Conservation (phyloP, 2,113 vertebrate genomes). For the Pomatorhinus ruficollis region DNA sequence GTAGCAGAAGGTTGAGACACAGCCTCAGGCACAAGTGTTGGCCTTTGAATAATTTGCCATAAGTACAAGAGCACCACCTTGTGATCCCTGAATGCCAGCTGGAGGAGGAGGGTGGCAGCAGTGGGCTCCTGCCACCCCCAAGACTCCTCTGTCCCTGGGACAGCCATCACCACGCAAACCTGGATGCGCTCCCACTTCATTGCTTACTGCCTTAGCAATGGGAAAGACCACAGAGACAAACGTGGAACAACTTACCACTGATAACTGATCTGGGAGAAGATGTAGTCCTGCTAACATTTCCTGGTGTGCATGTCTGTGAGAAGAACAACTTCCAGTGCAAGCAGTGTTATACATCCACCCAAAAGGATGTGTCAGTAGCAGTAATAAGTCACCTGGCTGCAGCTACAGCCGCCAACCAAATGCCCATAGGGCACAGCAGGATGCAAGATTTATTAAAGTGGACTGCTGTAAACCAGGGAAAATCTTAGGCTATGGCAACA, state of each 20-base stretch:
- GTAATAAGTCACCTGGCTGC: not conserved
- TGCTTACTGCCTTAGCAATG: not conserved
- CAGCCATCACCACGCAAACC: not conserved
- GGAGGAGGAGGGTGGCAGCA: not conserved
- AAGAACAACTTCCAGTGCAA: not conserved
- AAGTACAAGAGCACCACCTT: constrained; percentile 66
- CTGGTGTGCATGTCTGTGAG: not conserved
- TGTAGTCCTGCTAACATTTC: not conserved
- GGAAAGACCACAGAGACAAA: not conserved
- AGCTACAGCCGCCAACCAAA: not conserved
- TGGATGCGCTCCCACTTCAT: fast-evolving
- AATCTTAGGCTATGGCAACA: not conserved
- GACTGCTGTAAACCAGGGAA: not conserved
- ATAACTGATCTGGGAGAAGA: not conserved
- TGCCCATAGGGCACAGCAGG: not conserved
- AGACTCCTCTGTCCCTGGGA: not conserved
- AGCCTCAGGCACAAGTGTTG: not conserved
- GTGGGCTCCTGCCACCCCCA: not conserved
- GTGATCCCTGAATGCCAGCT: not conserved
- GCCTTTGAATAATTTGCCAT: not conserved
- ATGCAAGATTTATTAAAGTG: not conserved
- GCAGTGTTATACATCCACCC: not conserved
- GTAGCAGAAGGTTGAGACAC: not conserved
- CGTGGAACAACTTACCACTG: not conserved
- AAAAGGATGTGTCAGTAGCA: not conserved